Base-by-base conservation (phyloP, 1,140 invertebrate genomes). In the Ericerus pela region DNA sequence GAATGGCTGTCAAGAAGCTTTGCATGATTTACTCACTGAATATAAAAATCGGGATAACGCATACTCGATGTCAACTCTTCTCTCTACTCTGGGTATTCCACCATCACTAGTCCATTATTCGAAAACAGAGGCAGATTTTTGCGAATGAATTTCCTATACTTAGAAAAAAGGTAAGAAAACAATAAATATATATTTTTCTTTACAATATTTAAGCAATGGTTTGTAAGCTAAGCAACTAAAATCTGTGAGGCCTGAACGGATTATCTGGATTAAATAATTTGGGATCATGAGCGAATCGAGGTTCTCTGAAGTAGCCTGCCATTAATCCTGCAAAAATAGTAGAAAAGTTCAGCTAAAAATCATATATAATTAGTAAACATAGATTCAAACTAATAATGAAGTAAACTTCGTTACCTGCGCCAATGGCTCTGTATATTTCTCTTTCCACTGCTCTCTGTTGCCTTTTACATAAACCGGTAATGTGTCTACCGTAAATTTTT, bases 401-500 rank as follows among this genome's bases (percentile, higher is more conserved):
- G n/a, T n/a, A n/a, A n/a, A n/a, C n/a, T n/a, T n/a, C 61, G 57
- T 63, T 62, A 66, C 83, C 82, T 64, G 78, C 76, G 63, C 69
- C 70, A 65, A 81, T 81, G 14, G 88, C 80, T 64, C 83, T 85
- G 0, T 59, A 59, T 37, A 91, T 84, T 69, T 86, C 84, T 1
- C 62, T 63, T 66, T 84, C 78, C 0, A 93, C 74, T 58, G 70
- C 65, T 41, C 75, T 68, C 61, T 94, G 87, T 64, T 89, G 84
- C 4, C 67, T 61, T 66, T 79, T 76, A 66, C 90, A 94, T 2
- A 92, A 70, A 4, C 88, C 88, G 28, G 94, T 98, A 54, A 97
- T 88, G 63, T 96, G 85, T 60, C 82, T 75, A 0, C 86, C 86
- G 70, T 96, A 97, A 55, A 95, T 78, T 61, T 79, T 75, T 10